Percentiles rank a stretch among this genome's conserved stretches.
phyloP scores from a whole-genome alignment of 1,140 invertebrate genomes.

The Drosophila nasuta region DNA sequence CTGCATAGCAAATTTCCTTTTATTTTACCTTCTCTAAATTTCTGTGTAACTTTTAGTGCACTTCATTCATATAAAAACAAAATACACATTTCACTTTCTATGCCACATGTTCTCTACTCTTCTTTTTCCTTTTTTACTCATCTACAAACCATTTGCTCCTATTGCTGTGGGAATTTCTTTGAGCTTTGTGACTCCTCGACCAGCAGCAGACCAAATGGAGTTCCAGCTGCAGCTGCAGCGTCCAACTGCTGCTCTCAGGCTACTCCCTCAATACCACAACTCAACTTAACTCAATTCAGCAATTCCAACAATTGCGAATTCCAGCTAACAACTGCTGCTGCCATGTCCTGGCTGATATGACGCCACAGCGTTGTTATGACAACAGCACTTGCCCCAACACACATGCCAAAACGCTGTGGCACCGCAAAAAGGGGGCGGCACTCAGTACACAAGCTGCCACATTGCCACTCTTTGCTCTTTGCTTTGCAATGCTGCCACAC shows the following conservation, averaged over 20 bases:
- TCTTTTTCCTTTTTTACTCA: not conserved
- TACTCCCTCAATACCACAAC: too few species aligned
- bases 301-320: not conserved
- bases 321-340: not conserved
- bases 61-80: too few species aligned
- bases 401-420: not conserved
- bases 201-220: not conserved
- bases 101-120: too few species aligned
- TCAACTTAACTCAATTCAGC: too few species aligned
- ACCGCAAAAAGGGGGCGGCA: too few species aligned
- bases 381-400: not conserved
- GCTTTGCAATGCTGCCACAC: too few species aligned
- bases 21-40: too few species aligned
- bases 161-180: too few species aligned
- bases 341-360: not conserved
- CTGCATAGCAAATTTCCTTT: too few species aligned
- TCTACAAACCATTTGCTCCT: not conserved
- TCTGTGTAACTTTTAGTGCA: too few species aligned
- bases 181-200: not conserved
- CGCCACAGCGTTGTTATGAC: not conserved
- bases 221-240: not conserved
- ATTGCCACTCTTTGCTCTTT: too few species aligned
- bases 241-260: not conserved
- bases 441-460: too few species aligned
- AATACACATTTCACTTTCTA: not conserved